Percentiles rank a stretch among this genome's conserved stretches.
Evolutionary conservation across 2,113 vertebrate species (phyloP).

Genomic region (Prunella himalayana): DNA sequence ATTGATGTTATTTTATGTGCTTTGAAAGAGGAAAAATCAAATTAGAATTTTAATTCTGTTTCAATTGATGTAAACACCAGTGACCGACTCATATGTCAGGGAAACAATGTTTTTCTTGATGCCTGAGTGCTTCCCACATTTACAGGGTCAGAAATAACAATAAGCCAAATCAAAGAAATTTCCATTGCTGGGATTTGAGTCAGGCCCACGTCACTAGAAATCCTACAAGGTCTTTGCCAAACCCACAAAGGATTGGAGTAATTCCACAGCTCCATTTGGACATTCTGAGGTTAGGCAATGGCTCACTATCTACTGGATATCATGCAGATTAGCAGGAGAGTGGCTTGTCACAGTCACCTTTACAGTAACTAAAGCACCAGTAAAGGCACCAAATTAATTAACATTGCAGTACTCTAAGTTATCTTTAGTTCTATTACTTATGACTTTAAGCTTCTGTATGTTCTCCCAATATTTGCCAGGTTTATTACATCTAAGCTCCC

Average conservation of each 20-base stretch:
- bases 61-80: not conserved
- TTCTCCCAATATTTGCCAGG: not conserved
- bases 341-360: not conserved
- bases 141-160: constrained; percentile 39
- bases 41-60: constrained; percentile 3
- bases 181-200: constrained; percentile 27
- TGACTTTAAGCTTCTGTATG: not conserved
- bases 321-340: not conserved
- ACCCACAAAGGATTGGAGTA: constrained; percentile 34
- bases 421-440: not conserved
- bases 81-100: not conserved
- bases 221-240: constrained; percentile 23
- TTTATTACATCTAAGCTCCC: not conserved
- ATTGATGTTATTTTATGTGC: not conserved
- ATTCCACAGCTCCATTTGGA: not conserved
- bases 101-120: not conserved
- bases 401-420: not conserved
- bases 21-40: not conserved
- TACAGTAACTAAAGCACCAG: not conserved
- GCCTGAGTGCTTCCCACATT: not conserved
- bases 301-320: constrained; percentile 2
- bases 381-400: not conserved
- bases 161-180: constrained; percentile 27
- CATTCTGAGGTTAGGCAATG: constrained; percentile 40
- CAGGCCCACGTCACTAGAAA: constrained; percentile 18